These are phyloP conservation scores for Prosopocoilus inquinatus DNA, from an alignment of 2,888 invertebrate genomes.

Conservation along the genomic window DNA sequence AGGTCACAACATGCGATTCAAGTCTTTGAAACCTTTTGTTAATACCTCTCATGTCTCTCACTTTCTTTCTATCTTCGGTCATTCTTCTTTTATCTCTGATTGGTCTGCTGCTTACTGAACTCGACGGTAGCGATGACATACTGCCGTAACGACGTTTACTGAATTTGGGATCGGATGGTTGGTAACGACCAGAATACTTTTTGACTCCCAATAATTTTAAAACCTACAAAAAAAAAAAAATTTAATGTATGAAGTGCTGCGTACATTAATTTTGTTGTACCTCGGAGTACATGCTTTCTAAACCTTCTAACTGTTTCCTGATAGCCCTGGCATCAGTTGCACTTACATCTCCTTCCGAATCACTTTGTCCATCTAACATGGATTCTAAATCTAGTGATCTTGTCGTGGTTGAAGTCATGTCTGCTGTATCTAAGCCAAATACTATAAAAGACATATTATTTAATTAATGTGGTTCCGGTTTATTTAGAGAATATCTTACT, in stretches of 20 bases:
- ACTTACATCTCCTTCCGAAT: constrained; percentile 73
- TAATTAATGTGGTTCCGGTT: background rate
- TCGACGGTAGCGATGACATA: constrained; percentile 79
- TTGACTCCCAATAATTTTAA: constrained; percentile 63
- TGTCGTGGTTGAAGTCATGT: constrained; percentile 77
- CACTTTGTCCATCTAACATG: constrained; percentile 66
- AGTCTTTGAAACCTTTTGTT: constrained; percentile 85
- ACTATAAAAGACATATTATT: constrained; percentile 50
- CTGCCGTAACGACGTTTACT: constrained; percentile 69
- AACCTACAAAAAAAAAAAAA: constrained; percentile 47
- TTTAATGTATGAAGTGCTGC: background rate
- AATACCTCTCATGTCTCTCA: constrained; percentile 72
- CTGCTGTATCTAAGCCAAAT: constrained; percentile 70
- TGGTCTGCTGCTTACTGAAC: constrained; percentile 77
- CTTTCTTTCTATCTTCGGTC: constrained; percentile 74
- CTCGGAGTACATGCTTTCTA: constrained; percentile 86
- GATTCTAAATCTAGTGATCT: constrained; percentile 75
- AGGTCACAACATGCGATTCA: constrained; percentile 87
- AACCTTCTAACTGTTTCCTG: constrained; percentile 74
- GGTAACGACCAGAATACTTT: constrained; percentile 50
- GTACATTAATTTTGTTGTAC: constrained; percentile 48
- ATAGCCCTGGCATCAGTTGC: constrained; percentile 77
- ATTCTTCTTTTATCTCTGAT: constrained; percentile 68
- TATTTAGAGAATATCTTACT: constrained; percentile 46
- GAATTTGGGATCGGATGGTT: constrained; percentile 58